Evolutionary conservation across 2,888 invertebrate genomes (phyloP), one percentile per base, ranked within the genome.

Genomic region (Aporophyla lueneburgensis): DNA sequence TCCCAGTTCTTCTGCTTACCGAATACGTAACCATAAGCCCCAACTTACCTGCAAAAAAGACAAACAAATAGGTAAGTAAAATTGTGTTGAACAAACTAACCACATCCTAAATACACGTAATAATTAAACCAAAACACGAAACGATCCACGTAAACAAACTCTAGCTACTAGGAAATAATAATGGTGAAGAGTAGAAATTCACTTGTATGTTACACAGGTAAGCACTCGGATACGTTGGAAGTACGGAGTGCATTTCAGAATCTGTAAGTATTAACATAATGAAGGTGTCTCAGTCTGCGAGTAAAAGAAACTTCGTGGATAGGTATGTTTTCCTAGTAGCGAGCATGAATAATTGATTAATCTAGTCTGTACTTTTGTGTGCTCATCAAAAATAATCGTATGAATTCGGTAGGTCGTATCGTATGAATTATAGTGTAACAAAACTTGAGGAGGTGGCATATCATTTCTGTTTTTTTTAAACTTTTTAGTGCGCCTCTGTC

Each of bases 251-350:
- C 79, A 87, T 72, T 73, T 73, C 73, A 56, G 67, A 86, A 83
- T 84, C 70, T 86, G 83, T 69, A 68, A 68, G 78, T 19, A 87
- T 86, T 86, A 87, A 43, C 87, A 86, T 87, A 86, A 86, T 87
- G 85, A 85, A 86, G 86, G 79, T 76, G 76, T 76, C 78, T 76
- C 76, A 69, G 63, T 70, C 67, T 71, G 71, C 68, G 68, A 70
- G 66, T 76, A 74, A 67, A 73, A 62, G 72, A 43, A 78, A 66
- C 71, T 73, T 72, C 43, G 21, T 58, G 56, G 33, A 74, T 73
- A 46, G 51, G 27, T 66, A 67, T 77, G 72, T 62, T 71, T 51
- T 76, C 24, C 70, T 66, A 43, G 76, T 69, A 69, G 14, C 46
- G 46, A 33, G 14, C 19, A 74, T 86, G 84, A 67, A 71, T 71